A percentile compares a stretch with the other conserved stretches of the same genome.
Conservation (phyloP, 2,888 invertebrate species). For the Ophonus ardosiacus region DNA sequence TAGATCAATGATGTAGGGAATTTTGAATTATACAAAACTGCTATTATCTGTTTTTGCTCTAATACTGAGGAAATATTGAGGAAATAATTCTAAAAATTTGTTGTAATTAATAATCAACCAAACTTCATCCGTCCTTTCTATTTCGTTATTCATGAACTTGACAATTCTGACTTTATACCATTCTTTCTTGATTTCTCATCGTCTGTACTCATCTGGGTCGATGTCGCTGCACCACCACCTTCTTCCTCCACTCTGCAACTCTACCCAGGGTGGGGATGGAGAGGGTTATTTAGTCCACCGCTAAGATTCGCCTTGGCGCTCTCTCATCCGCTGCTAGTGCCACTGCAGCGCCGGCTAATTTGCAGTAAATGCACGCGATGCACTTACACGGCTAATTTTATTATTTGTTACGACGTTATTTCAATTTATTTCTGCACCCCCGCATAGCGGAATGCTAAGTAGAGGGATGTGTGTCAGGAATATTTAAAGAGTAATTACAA, state of each 20-base stretch:
- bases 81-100: too few relatives aligned
- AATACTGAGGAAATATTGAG: too few relatives aligned
- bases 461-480: not conserved
- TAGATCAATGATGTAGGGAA: too few relatives aligned
- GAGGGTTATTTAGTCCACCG: not conserved
- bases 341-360: not conserved
- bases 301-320: not conserved
- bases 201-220: too few relatives aligned
- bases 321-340: not conserved
- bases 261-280: not conserved
- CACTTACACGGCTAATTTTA: slow-evolving; percentile 3
- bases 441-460: not conserved
- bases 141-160: too few relatives aligned
- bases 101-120: too few relatives aligned
- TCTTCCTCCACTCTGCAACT: not conserved
- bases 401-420: slow-evolving; percentile 17
- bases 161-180: too few relatives aligned
- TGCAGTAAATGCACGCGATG: slow-evolving; percentile 10
- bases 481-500: not conserved
- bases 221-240: too few relatives aligned
- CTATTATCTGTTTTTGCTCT: too few relatives aligned
- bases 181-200: too few relatives aligned
- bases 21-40: too few relatives aligned
- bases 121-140: too few relatives aligned
- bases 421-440: not conserved